These are phyloP conservation scores for Drosophila yakuba DNA, from an alignment of 1,140 invertebrate species.

Conservation along the genomic window DNA sequence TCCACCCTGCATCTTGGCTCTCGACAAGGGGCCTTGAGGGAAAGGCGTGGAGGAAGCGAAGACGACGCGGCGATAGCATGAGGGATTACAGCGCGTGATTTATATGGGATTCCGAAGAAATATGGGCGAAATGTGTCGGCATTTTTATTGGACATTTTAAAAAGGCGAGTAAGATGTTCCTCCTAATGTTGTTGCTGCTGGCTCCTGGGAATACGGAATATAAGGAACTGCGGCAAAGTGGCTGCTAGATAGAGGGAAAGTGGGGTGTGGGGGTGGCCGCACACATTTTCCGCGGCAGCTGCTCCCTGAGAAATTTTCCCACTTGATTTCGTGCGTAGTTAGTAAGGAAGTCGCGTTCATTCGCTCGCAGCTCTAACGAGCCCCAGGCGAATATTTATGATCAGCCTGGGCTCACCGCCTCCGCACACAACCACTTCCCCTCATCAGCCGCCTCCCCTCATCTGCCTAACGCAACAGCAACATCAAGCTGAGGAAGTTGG, in stretches of 20 bases:
- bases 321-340: slow-evolving; percentile 83
- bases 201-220: slow-evolving; percentile 77
- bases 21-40: slow-evolving; percentile 41
- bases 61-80: slow-evolving; percentile 84
- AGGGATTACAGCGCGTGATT: slow-evolving; percentile 85
- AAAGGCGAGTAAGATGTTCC: slow-evolving; percentile 84
- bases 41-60: slow-evolving; percentile 56
- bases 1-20: slow-evolving; percentile 23
- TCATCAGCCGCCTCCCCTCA: not conserved
- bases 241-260: not conserved
- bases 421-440: not conserved
- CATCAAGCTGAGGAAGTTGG: slow-evolving; percentile 22
- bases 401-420: slow-evolving; percentile 41
- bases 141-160: slow-evolving; percentile 85
- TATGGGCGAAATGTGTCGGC: slow-evolving; percentile 85
- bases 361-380: slow-evolving; percentile 76
- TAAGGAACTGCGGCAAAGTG: slow-evolving; percentile 77
- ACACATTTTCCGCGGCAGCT: slow-evolving; percentile 75
- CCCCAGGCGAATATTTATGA: slow-evolving; percentile 84
- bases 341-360: slow-evolving; percentile 82
- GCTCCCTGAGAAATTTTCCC: slow-evolving; percentile 71
- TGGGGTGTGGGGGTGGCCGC: slow-evolving; percentile 17
- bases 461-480: slow-evolving; percentile 9
- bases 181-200: slow-evolving; percentile 53
- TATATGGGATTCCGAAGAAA: slow-evolving; percentile 85